Base-by-base conservation (phyloP, 2,113 vertebrate species). In the Dipodomys ordii region DNA sequence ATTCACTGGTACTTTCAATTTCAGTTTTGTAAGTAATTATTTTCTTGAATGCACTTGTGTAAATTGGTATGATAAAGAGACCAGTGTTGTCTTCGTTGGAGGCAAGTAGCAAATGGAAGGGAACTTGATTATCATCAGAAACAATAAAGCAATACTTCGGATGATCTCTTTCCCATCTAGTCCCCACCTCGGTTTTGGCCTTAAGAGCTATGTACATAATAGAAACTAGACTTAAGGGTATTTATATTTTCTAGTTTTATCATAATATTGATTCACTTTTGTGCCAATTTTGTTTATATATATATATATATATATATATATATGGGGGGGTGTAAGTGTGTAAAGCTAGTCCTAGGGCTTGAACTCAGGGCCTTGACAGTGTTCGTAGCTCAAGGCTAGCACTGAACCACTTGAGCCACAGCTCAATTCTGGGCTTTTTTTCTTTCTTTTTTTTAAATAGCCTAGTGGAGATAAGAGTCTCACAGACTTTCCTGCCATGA, bases 171-270 rank as follows among this genome's bases (percentile, higher is more conserved):
- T 6, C 3, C n/a, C 39, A n/a, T 91, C 83, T 93, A 25, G 44
- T 57, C 28, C 64, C 32, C 18, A 88, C 22, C 62, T 71, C 87
- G 8, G 18, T 57, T 94, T 90, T 95, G 92, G 23, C 49, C 88
- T 85, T 95, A 57, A 90, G 32, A 73, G 28, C 4, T 93, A 89
- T 77, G 86, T 96, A 62, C 62, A 12, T 74, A 78, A 92, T 27
- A 89, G 60, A 93, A 94, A 80, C 30, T 83, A 91, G 25, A 92
- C 81, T 83, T 92, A 83, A 86, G 78, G 88, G 28, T 30, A 84
- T 95, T 87, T 88, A 30, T 88, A 27, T 53, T 92, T 88, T 80
- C 77, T n/a, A 87, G 53, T 93, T 88, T 87, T 82, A 83, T 93
- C 35, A 87, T 85, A 87, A 28, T 94, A 96, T 67, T 82, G 23